Evolutionary conservation across 2,113 vertebrate genomes (phyloP), one percentile per base, ranked within the genome.

Genomic region (Chloebia gouldiae): DNA sequence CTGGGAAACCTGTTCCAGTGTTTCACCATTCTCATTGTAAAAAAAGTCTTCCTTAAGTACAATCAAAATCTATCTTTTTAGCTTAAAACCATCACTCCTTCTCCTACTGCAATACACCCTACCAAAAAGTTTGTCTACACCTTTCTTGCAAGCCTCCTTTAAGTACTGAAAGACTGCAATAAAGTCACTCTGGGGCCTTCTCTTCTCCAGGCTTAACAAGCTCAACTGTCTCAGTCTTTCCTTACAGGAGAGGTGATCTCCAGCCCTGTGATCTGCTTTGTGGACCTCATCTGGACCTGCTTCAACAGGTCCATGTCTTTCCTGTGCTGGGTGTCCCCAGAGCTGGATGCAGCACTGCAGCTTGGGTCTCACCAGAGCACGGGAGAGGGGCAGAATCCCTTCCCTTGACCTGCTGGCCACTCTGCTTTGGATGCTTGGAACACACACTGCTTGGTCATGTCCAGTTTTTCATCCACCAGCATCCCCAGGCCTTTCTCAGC

Each of bases 381-480:
- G 57, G 45, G 0, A 42, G 31, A 40, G 35, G 17, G 9, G 9
- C 7, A 45, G 21, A 72, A 78, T 4, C 13, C 11, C 33, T 25
- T 50, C 18, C 17, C 65, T 39, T 15, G 40, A 35, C 42, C 33
- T 40, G 21, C 21, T 30, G 10, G 47, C 23, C 73, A 45, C 4
- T 1, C 33, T 84, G 15, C 15, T 72, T 35, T 81, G 25, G 45
- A 61, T 60, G 47, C 28, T 50, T 5, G 31, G 16, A 77, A n/a
- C 0, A 0, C 8, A 77, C 27, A 44, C 2, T 27, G 8, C 17
- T 7, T 1, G 6, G 47, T 45, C 15, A 56, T 4, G 24, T 6
- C 17, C 40, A 31, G 51, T 19, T 60, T 44, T 81, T 77, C 20
- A 71, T 11, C 10, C 40, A n/a, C 21, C 30, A 44, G 15, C 30